These are phyloP conservation scores for Hyperoodon ampullatus DNA, from an alignment of 2,113 vertebrate genomes.

Conservation along the genomic window DNA sequence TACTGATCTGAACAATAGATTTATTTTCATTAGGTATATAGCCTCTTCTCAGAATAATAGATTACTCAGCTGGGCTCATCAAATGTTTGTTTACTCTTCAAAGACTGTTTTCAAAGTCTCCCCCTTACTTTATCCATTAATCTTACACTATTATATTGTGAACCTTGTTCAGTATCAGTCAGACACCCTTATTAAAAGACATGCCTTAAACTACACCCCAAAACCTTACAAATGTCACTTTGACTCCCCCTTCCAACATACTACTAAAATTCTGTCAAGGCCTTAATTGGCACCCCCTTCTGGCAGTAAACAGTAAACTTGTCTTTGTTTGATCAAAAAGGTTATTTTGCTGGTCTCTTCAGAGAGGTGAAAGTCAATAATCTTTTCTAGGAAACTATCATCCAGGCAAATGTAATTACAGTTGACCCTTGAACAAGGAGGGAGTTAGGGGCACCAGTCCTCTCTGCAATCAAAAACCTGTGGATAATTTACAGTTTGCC, in stretches of 20 bases:
- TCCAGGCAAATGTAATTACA: neutral
- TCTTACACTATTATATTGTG: neutral
- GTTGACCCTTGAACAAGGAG: neutral
- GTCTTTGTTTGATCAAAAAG: neutral
- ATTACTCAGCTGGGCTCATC: neutral
- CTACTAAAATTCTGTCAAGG: neutral
- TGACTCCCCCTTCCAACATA: neutral
- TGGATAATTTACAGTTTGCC: too few species aligned
- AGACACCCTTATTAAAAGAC: neutral
- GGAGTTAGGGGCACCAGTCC: neutral
- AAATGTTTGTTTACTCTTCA: neutral
- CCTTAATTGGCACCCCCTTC: neutral
- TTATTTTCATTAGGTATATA: constrained; percentile 53
- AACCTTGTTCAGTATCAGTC: neutral
- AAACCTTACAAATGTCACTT: neutral
- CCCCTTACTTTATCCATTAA: neutral
- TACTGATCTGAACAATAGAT: constrained; percentile 2
- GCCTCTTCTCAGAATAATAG: neutral
- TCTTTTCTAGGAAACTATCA: constrained; percentile 25
- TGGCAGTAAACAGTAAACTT: neutral
- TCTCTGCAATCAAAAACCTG: neutral
- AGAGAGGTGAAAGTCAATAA: neutral
- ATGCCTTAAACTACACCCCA: neutral
- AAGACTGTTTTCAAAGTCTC: neutral
- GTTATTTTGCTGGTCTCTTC: neutral